Conservation (phyloP, 2,888 invertebrate genomes). For the Camponotus fellah region DNA sequence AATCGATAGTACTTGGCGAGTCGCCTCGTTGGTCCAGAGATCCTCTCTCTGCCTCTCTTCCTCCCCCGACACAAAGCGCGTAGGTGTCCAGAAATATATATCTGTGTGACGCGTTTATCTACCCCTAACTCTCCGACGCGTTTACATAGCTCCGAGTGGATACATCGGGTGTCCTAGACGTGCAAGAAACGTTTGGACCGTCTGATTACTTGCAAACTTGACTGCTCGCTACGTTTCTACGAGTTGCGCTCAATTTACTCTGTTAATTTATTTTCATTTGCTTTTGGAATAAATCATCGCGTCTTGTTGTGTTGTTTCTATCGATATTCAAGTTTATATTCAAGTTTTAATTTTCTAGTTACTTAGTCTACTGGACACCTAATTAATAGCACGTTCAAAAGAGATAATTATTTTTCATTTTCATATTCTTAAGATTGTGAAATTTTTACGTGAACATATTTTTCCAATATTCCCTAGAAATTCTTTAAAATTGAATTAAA, state of each 20-base stretch:
- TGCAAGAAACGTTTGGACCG: background rate
- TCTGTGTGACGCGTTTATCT: background rate
- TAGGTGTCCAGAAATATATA: slow-evolving; percentile 60
- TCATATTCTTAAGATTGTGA: background rate
- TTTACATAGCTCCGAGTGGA: background rate
- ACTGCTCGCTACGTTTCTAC: background rate
- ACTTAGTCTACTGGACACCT: background rate
- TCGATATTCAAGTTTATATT: background rate
- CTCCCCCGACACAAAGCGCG: slow-evolving; percentile 39
- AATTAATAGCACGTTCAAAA: background rate
- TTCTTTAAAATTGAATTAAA: background rate
- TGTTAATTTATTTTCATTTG: background rate
- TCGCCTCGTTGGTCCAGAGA: slow-evolving; percentile 66
- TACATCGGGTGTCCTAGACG: slow-evolving; percentile 15
- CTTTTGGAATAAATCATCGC: slow-evolving; percentile 1
- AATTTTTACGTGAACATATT: background rate
- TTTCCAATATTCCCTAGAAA: background rate
- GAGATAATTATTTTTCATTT: background rate
- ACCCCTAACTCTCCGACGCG: slow-evolving; percentile 10
- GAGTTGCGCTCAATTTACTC: background rate
- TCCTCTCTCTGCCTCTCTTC: background rate
- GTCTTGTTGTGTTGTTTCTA: background rate
- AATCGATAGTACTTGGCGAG: slow-evolving; percentile 70
- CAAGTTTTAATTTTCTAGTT: background rate
- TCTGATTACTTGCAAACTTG: background rate